A percentile compares a stretch with the other conserved stretches of the same genome.
Evolutionary conservation across 2,113 vertebrate genomes (phyloP).

Genomic region (Elanoides forficatus): DNA sequence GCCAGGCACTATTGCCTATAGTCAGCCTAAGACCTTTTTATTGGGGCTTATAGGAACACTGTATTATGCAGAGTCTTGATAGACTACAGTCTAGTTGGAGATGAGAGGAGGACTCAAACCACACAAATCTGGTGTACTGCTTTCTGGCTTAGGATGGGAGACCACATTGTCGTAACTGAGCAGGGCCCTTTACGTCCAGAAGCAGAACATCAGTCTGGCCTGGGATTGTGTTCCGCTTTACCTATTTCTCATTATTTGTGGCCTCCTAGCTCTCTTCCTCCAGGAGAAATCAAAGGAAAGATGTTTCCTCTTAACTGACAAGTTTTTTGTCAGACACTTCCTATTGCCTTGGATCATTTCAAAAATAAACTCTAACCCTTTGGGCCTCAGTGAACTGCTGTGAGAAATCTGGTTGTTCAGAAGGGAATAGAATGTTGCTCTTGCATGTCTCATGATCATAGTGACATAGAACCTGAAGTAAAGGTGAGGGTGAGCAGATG

Average conservation of each 20-base stretch:
- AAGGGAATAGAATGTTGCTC: neutral
- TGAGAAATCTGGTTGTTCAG: neutral
- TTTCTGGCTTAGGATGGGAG: neutral
- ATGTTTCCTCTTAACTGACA: neutral
- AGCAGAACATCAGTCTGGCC: neutral
- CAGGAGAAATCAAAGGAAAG: neutral
- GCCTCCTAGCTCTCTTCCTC: neutral
- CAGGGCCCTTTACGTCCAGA: neutral
- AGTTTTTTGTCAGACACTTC: neutral
- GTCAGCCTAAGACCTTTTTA: neutral
- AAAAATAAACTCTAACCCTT: neutral
- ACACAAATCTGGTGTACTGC: neutral
- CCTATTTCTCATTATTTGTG: neutral
- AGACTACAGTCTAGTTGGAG: neutral
- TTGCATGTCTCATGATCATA: rapidly evolving
- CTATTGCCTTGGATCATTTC: neutral
- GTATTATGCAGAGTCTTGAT: neutral
- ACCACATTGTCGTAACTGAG: neutral
- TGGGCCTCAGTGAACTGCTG: neutral
- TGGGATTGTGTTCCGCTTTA: neutral
- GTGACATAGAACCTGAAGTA: neutral
- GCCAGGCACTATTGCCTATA: neutral
- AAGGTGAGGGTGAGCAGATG: neutral
- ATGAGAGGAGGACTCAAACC: rapidly evolving
- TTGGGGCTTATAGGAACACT: neutral